Conservation (phyloP, 2,888 invertebrate species). For the Camponotus fellah region DNA sequence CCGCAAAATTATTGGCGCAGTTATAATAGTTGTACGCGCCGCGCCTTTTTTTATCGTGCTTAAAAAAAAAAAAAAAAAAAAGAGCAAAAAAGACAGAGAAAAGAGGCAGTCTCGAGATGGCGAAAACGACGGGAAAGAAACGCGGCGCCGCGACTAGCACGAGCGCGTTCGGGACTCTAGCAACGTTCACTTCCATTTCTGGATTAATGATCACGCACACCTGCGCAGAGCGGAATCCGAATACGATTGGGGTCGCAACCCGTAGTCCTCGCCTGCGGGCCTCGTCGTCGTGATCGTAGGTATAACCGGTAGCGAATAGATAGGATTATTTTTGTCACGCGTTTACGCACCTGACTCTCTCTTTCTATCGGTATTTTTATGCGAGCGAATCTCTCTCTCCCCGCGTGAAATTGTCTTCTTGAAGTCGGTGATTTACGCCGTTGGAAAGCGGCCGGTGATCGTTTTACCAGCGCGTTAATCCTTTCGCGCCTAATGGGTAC, state of each 20-base stretch:
- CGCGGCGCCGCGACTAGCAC: constrained; percentile 39
- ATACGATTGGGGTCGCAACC: constrained; percentile 76
- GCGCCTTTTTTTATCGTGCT: constrained; percentile 69
- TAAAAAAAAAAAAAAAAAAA: background rate
- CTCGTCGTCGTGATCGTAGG: constrained; percentile 55
- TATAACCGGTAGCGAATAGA: constrained; percentile 48
- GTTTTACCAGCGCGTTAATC: constrained; percentile 29
- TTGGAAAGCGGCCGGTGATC: constrained; percentile 40
- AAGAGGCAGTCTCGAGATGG: constrained; percentile 15
- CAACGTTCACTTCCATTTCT: constrained; percentile 76
- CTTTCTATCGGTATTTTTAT: constrained; percentile 9
- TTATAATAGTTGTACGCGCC: constrained; percentile 55
- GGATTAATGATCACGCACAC: constrained; percentile 76
- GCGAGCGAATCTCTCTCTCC: constrained; percentile 38
- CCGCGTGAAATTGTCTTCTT: constrained; percentile 40
- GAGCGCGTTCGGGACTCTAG: constrained; percentile 46
- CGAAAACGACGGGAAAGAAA: constrained; percentile 45
- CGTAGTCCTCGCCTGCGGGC: constrained; percentile 72
- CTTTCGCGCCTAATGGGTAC: constrained; percentile 38
- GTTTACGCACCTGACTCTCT: constrained; percentile 15
- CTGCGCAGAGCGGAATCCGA: constrained; percentile 68
- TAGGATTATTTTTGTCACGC: constrained; percentile 37
- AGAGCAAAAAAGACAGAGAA: background rate
- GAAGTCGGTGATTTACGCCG: constrained; percentile 49
- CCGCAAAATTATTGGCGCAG: constrained; percentile 64